These are phyloP conservation scores for Drosophila nigricruria DNA, from an alignment of 2,888 invertebrate species.

Conservation along the genomic window DNA sequence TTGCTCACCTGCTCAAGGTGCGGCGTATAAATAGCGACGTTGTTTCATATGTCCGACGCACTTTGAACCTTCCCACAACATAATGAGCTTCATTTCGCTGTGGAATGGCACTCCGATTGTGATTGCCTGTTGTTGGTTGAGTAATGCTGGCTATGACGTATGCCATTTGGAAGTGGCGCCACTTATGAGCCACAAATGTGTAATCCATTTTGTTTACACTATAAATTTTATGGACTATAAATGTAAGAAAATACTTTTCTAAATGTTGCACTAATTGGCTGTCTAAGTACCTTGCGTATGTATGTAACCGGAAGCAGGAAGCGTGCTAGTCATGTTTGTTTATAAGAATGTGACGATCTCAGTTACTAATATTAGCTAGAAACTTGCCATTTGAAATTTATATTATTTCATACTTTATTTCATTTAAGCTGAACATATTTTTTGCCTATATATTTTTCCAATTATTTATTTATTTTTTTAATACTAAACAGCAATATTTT, in stretches of 20 bases:
- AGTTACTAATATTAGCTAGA: neutral
- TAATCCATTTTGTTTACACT: constrained; percentile 5
- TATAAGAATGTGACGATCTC: neutral
- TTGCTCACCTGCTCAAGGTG: constrained; percentile 20
- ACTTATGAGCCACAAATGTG: constrained; percentile 2
- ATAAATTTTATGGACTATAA: neutral
- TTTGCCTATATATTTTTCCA: neutral
- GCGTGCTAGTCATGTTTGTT: neutral
- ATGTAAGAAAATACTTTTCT: neutral
- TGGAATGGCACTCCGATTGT: constrained; percentile 21
- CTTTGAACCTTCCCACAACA: constrained; percentile 58
- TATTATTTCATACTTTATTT: neutral
- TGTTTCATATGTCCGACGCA: constrained; percentile 51
- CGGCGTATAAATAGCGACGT: constrained; percentile 51
- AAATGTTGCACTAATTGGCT: neutral
- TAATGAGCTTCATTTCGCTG: constrained; percentile 28
- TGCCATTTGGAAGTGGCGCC: constrained; percentile 21
- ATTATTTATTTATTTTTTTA: neutral
- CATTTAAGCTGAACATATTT: no score
- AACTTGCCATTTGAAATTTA: neutral
- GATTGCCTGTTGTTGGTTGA: constrained; percentile 10
- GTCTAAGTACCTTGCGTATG: neutral
- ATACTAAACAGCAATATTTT: neutral
- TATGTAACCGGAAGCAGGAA: neutral
- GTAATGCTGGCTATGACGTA: constrained; percentile 32